Evolutionary conservation across 2,888 invertebrate species (phyloP), one percentile per base, ranked within the genome.

Genomic region (Seira sanloemensis): DNA sequence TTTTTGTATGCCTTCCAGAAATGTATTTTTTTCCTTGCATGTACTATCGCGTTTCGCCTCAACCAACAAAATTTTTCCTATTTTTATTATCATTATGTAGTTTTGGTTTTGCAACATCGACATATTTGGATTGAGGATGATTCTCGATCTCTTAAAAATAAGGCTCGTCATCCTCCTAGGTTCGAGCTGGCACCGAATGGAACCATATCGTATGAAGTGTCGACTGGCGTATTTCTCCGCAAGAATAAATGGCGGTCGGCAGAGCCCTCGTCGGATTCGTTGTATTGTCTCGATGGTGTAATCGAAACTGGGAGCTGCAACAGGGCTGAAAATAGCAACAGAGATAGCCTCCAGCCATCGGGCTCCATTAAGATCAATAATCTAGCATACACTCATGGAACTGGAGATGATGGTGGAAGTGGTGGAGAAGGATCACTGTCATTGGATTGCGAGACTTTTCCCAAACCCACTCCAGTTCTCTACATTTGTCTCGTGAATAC

Each of bases 261-360:
- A 2, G 50, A 69, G 25, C 50, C 21, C 2, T 4, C 27, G 1
- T 23, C 54, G 23, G 65, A 78, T 68, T n/a, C n/a, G n/a, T 16
- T 65, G 2, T 85, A 86, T 24, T 86, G 86, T 50, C 4, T 85
- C 16, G 86, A 86, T 79, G 85, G 79, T 0, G 78, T 58, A 24
- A 69, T 54, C 46, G n/a, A 78, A 66, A n/a, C 58, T 24, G 12
- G 58, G n/a, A n/a, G n/a, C n/a, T n/a, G n/a, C n/a, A n/a, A n/a
- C n/a, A n/a, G n/a, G n/a, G n/a, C n/a, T n/a, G n/a, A n/a, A n/a
- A n/a, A n/a, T n/a, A n/a, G n/a, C n/a, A n/a, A n/a, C n/a, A n/a
- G n/a, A n/a, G n/a, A n/a, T 50, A 67, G 76, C 46, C 37, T 37
- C 37, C 37, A 37, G 37, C 12, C 23, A 50, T 71, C 62, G n/a